A percentile compares a stretch with the other conserved stretches of the same genome.
These are phyloP conservation scores for Zaprionus ornatus DNA, from an alignment of 1,140 invertebrate genomes.

Conservation along the genomic window DNA sequence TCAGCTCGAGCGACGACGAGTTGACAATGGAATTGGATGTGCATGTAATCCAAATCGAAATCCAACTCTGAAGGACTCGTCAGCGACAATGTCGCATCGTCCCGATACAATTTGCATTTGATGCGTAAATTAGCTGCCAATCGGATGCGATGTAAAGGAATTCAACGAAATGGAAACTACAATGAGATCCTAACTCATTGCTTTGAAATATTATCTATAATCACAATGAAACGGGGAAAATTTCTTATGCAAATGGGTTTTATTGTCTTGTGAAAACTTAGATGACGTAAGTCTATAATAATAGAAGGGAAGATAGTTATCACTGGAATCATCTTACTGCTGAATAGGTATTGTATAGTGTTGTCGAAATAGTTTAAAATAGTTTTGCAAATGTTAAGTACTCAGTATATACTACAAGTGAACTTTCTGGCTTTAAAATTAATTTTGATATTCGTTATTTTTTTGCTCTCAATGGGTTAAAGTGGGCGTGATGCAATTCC, in stretches of 20 bases:
- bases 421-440: too few species aligned
- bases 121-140: conserved; percentile 61
- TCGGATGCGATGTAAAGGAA: background rate
- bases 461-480: too few species aligned
- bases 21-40: conserved; percentile 61
- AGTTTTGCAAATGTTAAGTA: too few species aligned
- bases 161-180: background rate
- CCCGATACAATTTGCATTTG: conserved; percentile 57
- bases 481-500: too few species aligned
- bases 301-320: background rate
- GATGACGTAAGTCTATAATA: background rate
- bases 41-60: conserved; percentile 20
- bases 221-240: background rate
- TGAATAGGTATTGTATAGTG: too few species aligned
- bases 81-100: background rate
- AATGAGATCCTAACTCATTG: background rate
- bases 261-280: background rate
- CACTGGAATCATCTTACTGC: too few species aligned
- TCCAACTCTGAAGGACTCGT: conserved; percentile 21
- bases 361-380: too few species aligned
- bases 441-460: too few species aligned
- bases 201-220: background rate
- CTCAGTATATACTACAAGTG: too few species aligned
- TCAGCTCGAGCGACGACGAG: conserved; percentile 29
- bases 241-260: background rate